These are phyloP conservation scores for Puntigrus tetrazona DNA, from an alignment of 2,113 vertebrate species.

Conservation along the genomic window DNA sequence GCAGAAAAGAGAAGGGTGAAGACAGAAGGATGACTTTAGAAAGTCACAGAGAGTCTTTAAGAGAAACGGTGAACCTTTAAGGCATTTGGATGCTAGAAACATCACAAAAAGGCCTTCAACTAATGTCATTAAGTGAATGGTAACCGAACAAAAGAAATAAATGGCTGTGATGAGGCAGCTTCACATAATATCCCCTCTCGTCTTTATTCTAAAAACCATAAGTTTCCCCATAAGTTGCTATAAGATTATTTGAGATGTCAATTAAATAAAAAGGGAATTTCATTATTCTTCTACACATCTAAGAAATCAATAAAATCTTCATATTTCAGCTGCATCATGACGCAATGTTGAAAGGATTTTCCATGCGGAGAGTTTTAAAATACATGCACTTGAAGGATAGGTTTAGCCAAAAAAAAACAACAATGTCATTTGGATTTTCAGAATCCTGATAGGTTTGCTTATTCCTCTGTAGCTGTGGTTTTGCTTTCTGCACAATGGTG, in stretches of 20 bases:
- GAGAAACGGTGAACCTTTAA: slow-evolving; percentile 15
- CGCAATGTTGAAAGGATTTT: slow-evolving; percentile 45
- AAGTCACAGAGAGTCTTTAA: not conserved
- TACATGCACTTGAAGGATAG: slow-evolving; percentile 47
- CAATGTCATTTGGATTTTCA: slow-evolving; percentile 29
- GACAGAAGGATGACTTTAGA: not conserved
- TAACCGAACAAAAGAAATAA: slow-evolving; percentile 28
- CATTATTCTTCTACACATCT: not conserved
- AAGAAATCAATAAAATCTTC: not conserved
- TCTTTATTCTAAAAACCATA: slow-evolving; percentile 24
- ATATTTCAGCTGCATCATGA: slow-evolving; percentile 52
- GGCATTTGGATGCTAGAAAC: slow-evolving; percentile 32
- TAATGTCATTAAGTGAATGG: slow-evolving; percentile 20
- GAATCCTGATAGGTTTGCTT: not conserved
- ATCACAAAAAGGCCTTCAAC: slow-evolving; percentile 35
- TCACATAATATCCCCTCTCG: not conserved
- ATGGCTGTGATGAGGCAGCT: slow-evolving; percentile 85
- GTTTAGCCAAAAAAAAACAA: slow-evolving; percentile 6
- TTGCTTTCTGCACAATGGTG: slow-evolving; percentile 67
- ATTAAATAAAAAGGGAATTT: not conserved
- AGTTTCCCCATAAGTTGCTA: slow-evolving; percentile 38
- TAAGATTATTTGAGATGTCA: slow-evolving; percentile 24
- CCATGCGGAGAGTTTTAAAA: slow-evolving; percentile 70
- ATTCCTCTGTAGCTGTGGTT: slow-evolving; percentile 9
- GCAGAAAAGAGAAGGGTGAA: slow-evolving; percentile 14